Evolutionary conservation across 2,113 vertebrate species (phyloP), one percentile per base, ranked within the genome.

Genomic region (Himantopus leucocephalus): DNA sequence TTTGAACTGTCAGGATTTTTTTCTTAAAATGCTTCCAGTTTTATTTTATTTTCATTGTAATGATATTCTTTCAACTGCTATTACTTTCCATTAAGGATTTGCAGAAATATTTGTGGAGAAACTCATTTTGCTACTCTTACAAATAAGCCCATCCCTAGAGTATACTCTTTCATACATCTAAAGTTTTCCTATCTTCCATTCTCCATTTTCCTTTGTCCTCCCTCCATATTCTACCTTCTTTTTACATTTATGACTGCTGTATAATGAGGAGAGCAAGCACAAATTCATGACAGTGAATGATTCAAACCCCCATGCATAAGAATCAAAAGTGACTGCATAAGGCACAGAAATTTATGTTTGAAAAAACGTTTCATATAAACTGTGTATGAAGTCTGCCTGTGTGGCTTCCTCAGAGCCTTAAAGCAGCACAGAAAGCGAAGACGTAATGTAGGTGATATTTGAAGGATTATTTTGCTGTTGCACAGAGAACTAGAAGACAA

Each of bases 21-120:
- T 82, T 26, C 45, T 62, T n/a, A 63, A 92, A 85, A 90, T 10
- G 3, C 10, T 67, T 76, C 37, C 20, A 58, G 41, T 83, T 96
- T 92, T 58, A 62, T 26, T 85, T 64, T 81, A 23, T 59, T 74
- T 73, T 88, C 47, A 48, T 35, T 34, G 12, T 29, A 68, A 88
- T 70, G 4, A 59, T 91, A 53, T 77, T 78, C 37, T 92, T 88
- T 80, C 37, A 80, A 58, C 9, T 62, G n/a, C 50, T 37, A 47
- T 72, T 85, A 72, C 20, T 82, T 87, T 75, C 34, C 30, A 35
- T 75, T 85, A 92, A 35, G 23, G 62, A 81, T 74, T 71, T 82
- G n/a, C 41, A 92, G 72, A 95, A 85, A 81, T 86, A 80, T 80
- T 81, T 89, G 47, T 77, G n/a, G 14, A 79, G 45, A 93, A 95